A percentile compares a stretch with the other conserved stretches of the same genome.
These are phyloP conservation scores for Blomia tropicalis DNA, from an alignment of 2,888 invertebrate species.

Conservation along the genomic window DNA sequence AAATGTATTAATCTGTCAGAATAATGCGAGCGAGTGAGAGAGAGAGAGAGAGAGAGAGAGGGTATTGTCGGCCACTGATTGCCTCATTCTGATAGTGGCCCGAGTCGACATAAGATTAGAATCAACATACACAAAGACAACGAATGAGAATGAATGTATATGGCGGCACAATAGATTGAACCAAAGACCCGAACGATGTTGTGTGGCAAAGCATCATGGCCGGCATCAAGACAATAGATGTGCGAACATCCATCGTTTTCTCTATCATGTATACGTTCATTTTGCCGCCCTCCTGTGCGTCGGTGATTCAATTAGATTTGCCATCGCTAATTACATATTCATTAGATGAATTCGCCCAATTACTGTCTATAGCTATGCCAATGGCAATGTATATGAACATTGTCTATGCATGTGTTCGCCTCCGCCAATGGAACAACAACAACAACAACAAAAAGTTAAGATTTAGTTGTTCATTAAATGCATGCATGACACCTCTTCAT, in stretches of 20 bases:
- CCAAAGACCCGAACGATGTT: no score
- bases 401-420: no score
- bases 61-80: background rate
- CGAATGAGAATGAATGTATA: no score
- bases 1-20: conserved; percentile 14
- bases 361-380: background rate
- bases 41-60: background rate
- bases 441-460: background rate
- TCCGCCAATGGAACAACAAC: no score
- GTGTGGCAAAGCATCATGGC: no score
- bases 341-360: conserved; percentile 7
- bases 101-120: background rate
- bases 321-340: conserved; percentile 15
- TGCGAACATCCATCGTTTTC: no score
- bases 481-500: background rate
- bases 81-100: background rate
- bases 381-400: no score
- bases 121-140: no score
- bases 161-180: no score
- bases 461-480: conserved; percentile 2
- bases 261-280: no score
- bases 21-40: background rate
- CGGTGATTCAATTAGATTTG: conserved; percentile 12
- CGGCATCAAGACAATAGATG: no score
- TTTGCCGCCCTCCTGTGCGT: no score